Evolutionary conservation across 1,140 invertebrate species (phyloP).

Genomic region (Sycobia sp.): DNA sequence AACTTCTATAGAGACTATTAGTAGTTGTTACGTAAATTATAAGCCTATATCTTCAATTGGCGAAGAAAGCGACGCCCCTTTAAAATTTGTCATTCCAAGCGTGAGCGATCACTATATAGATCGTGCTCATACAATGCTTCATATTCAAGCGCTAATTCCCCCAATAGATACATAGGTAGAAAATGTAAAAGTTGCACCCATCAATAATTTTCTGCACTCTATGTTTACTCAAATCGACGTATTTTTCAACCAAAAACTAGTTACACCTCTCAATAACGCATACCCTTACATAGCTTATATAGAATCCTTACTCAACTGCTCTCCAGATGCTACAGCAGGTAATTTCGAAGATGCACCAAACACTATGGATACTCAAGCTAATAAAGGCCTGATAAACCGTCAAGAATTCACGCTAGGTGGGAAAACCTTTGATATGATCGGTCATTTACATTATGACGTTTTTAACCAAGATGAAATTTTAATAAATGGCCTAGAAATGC

Average conservation of each 20-base stretch:
- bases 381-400: conserved; percentile 7
- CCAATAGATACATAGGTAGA: conserved; percentile 20
- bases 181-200: conserved; percentile 24
- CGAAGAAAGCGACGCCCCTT: conserved; percentile 34
- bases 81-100: conserved; percentile 55
- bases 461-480: conserved; percentile 49
- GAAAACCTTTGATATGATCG: no score
- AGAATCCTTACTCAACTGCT: conserved; percentile 55
- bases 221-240: conserved; percentile 55
- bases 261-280: conserved; percentile 52
- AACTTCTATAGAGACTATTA: no score
- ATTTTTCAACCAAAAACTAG: conserved; percentile 57
- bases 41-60: conserved; percentile 52
- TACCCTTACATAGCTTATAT: conserved; percentile 59
- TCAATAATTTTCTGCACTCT: conserved; percentile 56
- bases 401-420: not conserved
- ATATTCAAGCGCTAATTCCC: conserved; percentile 38
- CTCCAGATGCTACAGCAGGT: conserved; percentile 32
- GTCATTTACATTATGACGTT: no score
- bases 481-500: conserved; percentile 36
- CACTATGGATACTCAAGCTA: not conserved
- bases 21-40: conserved; percentile 38
- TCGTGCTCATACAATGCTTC: conserved; percentile 50
- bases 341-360: conserved; percentile 23
- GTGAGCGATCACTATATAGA: conserved; percentile 52